Conservation (phyloP, 2,888 invertebrate species). For the Ceramica pisi region DNA sequence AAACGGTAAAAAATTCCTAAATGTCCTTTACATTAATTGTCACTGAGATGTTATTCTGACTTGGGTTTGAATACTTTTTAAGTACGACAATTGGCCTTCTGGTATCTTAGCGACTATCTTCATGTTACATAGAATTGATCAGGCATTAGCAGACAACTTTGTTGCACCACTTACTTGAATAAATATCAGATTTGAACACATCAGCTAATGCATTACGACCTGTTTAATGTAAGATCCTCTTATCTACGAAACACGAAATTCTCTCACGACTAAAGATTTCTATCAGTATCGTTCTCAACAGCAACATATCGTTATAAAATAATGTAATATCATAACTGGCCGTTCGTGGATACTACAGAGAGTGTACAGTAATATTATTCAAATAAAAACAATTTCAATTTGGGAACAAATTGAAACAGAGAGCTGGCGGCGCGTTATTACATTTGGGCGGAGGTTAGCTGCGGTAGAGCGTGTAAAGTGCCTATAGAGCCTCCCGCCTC, state of each 20-base stretch:
- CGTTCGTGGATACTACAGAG: slow-evolving; percentile 68
- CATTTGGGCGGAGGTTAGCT: slow-evolving; percentile 89
- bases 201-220: slow-evolving; percentile 4
- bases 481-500: slow-evolving; percentile 88
- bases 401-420: slow-evolving; percentile 91
- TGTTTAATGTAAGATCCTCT: slow-evolving; percentile 16
- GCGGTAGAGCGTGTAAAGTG: slow-evolving; percentile 90
- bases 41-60: not conserved
- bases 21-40: too few relatives aligned
- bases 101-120: not conserved
- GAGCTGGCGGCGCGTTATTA: slow-evolving; percentile 89
- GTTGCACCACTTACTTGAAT: slow-evolving; percentile 8
- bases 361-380: slow-evolving; percentile 87
- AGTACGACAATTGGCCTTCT: not conserved
- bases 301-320: slow-evolving; percentile 64
- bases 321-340: slow-evolving; percentile 75
- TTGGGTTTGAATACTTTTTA: not conserved
- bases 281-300: slow-evolving; percentile 57
- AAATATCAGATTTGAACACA: slow-evolving; percentile 21
- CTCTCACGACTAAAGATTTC: slow-evolving; percentile 39
- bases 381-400: slow-evolving; percentile 91
- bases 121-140: not conserved
- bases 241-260: slow-evolving; percentile 18
- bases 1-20: not conserved
- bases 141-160: not conserved